Percentiles rank a stretch among this genome's conserved stretches.
phyloP scores from a whole-genome alignment of 2,797 vertebrate species.

The Acanthis flammea region DNA sequence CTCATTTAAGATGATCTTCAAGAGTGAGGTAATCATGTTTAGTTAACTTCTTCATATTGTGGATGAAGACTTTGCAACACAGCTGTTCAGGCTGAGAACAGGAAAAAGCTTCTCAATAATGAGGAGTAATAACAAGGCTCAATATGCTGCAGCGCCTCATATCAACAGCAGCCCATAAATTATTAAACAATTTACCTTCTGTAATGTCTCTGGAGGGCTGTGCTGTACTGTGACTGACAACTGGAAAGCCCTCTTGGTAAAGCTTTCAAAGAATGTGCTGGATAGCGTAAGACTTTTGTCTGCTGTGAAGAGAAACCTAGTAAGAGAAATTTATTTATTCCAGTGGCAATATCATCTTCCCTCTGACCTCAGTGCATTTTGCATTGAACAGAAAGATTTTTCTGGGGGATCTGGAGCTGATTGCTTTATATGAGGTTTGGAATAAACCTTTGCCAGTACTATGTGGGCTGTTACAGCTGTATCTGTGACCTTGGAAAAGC shows the following conservation, averaged over 20 bases:
- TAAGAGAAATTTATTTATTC: slow-evolving; percentile 38
- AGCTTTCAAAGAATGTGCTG: slow-evolving; percentile 15
- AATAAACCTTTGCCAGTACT: neutral
- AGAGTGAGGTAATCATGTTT: neutral
- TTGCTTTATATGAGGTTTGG: neutral
- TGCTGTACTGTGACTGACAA: slow-evolving; percentile 54
- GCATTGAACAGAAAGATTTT: neutral
- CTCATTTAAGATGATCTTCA: neutral
- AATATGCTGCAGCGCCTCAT: slow-evolving; percentile 14
- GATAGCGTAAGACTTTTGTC: neutral
- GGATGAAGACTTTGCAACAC: slow-evolving; percentile 13
- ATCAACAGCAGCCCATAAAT: slow-evolving; percentile 65
- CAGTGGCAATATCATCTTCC: neutral
- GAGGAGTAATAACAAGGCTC: slow-evolving; percentile 58
- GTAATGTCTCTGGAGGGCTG: slow-evolving; percentile 50
- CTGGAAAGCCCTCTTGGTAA: slow-evolving; percentile 38
- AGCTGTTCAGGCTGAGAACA: neutral
- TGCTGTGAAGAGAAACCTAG: neutral
- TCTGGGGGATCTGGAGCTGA: neutral
- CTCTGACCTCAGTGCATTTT: slow-evolving; percentile 13
- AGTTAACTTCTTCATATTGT: neutral
- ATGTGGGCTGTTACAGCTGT: neutral
- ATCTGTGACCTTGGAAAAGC: neutral
- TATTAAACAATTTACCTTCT: slow-evolving; percentile 66
- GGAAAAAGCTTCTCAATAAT: slow-evolving; percentile 55